Percentiles rank a stretch among this genome's conserved stretches.
phyloP scores from a whole-genome alignment of 2,797 vertebrate genomes.

The Pseudocheirus occidentalis region DNA sequence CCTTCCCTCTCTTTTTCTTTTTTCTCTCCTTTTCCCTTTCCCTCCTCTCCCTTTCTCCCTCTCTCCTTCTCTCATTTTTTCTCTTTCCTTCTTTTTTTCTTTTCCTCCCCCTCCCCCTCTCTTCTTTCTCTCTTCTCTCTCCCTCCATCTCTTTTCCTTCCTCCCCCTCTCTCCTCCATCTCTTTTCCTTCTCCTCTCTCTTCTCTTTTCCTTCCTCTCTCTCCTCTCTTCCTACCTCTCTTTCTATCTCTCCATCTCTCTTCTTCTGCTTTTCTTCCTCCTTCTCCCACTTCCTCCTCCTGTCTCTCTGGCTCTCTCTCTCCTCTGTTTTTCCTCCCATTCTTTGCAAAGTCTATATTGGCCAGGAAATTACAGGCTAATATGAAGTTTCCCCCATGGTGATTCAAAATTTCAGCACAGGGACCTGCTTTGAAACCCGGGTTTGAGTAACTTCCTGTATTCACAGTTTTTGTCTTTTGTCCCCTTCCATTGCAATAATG shows the following conservation, averaged over 20 bases:
- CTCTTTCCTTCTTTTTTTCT: neutral
- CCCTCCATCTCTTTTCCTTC: neutral
- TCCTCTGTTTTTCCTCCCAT: neutral
- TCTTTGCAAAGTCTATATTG: neutral
- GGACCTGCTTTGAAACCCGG: no score
- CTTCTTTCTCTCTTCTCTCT: neutral
- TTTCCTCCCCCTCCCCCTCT: neutral
- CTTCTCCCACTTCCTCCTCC: neutral
- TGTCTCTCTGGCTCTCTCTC: neutral
- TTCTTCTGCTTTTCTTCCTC: neutral
- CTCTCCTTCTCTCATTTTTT: no score
- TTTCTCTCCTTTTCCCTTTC: neutral
- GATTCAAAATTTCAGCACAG: neutral
- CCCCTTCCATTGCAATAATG: neutral
- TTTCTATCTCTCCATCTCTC: no score
- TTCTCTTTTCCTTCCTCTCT: neutral
- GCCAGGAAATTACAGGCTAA: neutral
- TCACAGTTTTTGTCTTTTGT: neutral
- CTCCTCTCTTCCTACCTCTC: neutral
- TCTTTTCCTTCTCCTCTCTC: neutral
- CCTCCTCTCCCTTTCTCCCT: rapidly evolving
- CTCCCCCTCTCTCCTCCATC: neutral
- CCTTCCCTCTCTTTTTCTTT: neutral
- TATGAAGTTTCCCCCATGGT: neutral
- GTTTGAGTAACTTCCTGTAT: neutral